Evolutionary conservation across 2,797 vertebrate genomes (phyloP).

Genomic region (Furcifer pardalis): DNA sequence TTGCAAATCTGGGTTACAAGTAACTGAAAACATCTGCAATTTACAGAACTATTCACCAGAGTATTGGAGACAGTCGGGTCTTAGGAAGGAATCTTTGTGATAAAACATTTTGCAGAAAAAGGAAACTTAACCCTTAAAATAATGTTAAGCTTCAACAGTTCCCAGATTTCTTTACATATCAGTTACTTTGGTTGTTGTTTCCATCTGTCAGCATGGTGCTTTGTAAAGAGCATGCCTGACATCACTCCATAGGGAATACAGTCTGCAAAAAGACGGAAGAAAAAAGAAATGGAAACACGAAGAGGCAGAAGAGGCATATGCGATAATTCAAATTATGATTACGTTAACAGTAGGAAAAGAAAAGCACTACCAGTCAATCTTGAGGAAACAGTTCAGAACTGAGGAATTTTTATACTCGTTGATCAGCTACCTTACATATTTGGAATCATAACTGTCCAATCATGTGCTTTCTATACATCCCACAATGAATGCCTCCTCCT

Average conservation of each 20-base stretch:
- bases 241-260: not conserved
- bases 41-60: slow-evolving; percentile 24
- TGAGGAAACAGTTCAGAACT: not conserved
- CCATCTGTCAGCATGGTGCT: not conserved
- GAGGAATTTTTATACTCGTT: not conserved
- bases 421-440: not conserved
- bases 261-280: not conserved
- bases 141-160: not conserved
- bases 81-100: not conserved
- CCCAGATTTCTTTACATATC: not conserved
- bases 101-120: not conserved
- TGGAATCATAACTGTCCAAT: not conserved
- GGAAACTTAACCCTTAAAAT: not conserved
- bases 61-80: slow-evolving; percentile 1
- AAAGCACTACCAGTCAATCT: not conserved
- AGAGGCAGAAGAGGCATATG: not conserved
- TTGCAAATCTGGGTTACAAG: slow-evolving; percentile 41
- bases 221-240: not conserved
- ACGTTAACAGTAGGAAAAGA: not conserved
- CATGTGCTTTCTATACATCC: not conserved
- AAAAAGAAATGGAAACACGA: not conserved
- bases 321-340: not conserved
- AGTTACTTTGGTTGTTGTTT: not conserved
- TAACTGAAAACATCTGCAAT: slow-evolving; percentile 40
- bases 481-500: too few species aligned